Evolutionary conservation across 2,113 vertebrate species (phyloP).

Genomic region (Thermophis baileyi): DNA sequence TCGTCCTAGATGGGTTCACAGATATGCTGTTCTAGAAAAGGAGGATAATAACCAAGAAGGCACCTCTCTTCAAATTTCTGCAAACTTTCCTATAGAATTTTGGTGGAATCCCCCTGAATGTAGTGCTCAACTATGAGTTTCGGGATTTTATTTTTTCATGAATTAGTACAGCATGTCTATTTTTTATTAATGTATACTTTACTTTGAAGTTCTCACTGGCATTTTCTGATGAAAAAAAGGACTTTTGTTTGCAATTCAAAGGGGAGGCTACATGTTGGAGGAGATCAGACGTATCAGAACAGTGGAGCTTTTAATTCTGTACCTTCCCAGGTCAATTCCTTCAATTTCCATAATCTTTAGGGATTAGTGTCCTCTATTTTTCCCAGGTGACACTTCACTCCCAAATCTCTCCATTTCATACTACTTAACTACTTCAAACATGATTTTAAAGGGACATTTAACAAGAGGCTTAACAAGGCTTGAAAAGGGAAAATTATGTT

Average conservation of each 20-base stretch:
- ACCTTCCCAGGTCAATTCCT: constrained; percentile 40
- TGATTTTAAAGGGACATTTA: background rate
- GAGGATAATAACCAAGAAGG: background rate
- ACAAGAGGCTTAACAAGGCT: constrained; percentile 27
- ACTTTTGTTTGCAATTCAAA: constrained; percentile 13
- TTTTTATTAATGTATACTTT: background rate
- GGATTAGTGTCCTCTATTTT: constrained; percentile 3
- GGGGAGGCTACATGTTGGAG: constrained; percentile 40
- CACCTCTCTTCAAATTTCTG: background rate
- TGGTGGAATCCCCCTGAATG: background rate
- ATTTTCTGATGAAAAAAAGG: background rate
- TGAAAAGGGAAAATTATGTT: constrained; percentile 3
- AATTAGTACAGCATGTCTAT: background rate
- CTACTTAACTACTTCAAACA: constrained; percentile 40
- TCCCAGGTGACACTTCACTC: constrained; percentile 31
- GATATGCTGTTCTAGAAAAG: background rate
- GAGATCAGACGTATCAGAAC: constrained; percentile 21
- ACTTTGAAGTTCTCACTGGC: background rate
- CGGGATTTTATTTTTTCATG: background rate
- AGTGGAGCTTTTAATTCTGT: constrained; percentile 34
- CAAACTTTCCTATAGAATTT: background rate
- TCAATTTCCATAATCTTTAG: constrained; percentile 43
- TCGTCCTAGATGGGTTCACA: background rate
- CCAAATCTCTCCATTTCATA: constrained; percentile 34
- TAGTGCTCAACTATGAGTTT: background rate